phyloP scores from a whole-genome alignment of 2,888 invertebrate genomes.

The Macrophya alboannulata region DNA sequence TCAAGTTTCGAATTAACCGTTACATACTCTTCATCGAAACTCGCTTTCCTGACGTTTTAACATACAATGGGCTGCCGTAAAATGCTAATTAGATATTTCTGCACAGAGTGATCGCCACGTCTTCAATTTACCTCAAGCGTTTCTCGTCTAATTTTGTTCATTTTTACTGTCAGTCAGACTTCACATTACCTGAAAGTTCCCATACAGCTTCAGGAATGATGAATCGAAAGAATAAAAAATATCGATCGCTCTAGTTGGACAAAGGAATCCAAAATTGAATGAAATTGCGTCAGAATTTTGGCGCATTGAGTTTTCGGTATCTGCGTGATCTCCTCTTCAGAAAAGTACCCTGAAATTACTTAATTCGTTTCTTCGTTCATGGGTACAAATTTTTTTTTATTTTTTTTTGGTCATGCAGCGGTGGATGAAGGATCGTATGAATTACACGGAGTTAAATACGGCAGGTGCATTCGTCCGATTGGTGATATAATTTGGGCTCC shows the following conservation, averaged over 20 bases:
- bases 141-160: background rate
- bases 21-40: background rate
- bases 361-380: background rate
- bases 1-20: background rate
- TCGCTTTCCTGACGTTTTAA: background rate
- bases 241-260: background rate
- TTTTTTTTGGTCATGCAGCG: background rate
- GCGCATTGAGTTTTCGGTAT: too few relatives aligned
- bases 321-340: background rate
- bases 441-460: slow-evolving; percentile 29
- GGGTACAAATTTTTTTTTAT: background rate
- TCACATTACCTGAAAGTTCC: background rate
- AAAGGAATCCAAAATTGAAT: too few relatives aligned
- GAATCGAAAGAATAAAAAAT: background rate
- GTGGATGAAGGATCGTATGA: background rate
- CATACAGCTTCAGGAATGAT: background rate
- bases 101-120: background rate
- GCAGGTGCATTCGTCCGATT: slow-evolving; percentile 38
- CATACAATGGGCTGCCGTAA: background rate
- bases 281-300: too few relatives aligned
- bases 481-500: slow-evolving; percentile 46
- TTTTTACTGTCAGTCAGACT: background rate
- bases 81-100: background rate
- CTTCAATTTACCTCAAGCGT: background rate
- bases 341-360: background rate